Conservation (phyloP, 2,888 invertebrate genomes). For the Erynnis tages region DNA sequence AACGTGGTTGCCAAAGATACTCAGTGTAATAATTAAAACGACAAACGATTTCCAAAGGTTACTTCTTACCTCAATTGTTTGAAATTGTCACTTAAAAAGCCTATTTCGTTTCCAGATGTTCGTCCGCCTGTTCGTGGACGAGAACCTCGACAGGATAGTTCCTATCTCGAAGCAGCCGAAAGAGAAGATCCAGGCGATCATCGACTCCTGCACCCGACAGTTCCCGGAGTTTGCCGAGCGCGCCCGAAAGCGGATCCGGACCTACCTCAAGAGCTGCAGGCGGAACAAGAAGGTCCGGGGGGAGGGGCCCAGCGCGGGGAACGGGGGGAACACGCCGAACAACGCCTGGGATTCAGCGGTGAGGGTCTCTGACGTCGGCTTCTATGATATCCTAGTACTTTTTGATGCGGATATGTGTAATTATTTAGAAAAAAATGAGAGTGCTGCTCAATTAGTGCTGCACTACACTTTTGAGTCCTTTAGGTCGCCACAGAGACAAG, state of each 20-base stretch:
- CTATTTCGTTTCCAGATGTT: conserved; percentile 90
- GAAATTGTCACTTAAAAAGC: conserved; percentile 85
- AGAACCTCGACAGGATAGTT: conserved; percentile 97
- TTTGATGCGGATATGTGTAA: no score
- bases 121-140: conserved; percentile 97
- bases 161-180: conserved; percentile 99
- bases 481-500: no score
- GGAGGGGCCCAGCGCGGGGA: conserved; percentile 73
- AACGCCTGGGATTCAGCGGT: conserved; percentile 92
- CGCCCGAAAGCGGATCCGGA: conserved; percentile 95
- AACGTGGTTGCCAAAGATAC: no score
- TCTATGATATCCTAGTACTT: conserved; percentile 37
- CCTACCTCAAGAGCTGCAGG: conserved; percentile 97
- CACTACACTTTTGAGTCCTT: no score
- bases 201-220: conserved; percentile 97
- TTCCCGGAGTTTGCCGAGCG: conserved; percentile 98
- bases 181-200: conserved; percentile 98
- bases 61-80: no score
- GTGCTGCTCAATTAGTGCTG: no score
- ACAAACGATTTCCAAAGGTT: no score
- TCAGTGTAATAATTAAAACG: no score
- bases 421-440: no score
- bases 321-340: conserved; percentile 67
- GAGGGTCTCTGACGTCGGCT: conserved; percentile 79
- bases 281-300: conserved; percentile 96